phyloP scores from a whole-genome alignment of 1,140 invertebrate genomes.

The Atta texana region DNA sequence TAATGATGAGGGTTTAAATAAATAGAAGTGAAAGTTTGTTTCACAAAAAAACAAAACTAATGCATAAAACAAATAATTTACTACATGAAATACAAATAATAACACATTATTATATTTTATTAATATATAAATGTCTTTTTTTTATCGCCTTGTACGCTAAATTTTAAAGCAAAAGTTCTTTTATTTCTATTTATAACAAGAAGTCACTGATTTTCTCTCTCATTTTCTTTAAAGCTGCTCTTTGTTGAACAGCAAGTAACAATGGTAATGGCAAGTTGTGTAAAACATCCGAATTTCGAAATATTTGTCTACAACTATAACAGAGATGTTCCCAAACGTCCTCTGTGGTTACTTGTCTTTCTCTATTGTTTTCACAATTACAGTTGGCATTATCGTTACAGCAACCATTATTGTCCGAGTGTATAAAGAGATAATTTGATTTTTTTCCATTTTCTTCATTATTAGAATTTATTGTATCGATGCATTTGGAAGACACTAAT shows the following conservation, averaged over 20 bases:
- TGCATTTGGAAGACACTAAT: constrained; percentile 80
- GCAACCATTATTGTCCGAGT: not conserved
- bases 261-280: constrained; percentile 72
- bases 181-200: constrained; percentile 62
- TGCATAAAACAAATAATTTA: no score
- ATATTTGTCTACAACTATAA: constrained; percentile 82
- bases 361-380: constrained; percentile 42
- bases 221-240: constrained; percentile 75
- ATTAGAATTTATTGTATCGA: not conserved
- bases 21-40: not conserved
- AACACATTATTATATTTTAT: not conserved
- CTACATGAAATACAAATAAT: no score
- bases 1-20: no score
- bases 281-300: constrained; percentile 71
- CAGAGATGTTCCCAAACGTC: constrained; percentile 76
- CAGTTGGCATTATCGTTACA: constrained; percentile 22
- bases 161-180: not conserved
- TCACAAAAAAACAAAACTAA: not conserved
- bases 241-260: constrained; percentile 55
- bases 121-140: not conserved
- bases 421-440: not conserved
- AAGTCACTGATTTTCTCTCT: constrained; percentile 79
- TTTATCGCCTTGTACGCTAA: not conserved
- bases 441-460: not conserved
- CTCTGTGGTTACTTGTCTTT: constrained; percentile 28